Evolutionary conservation across 2,113 vertebrate genomes (phyloP), one percentile per base, ranked within the genome.

Genomic region (Calidris pygmaea): DNA sequence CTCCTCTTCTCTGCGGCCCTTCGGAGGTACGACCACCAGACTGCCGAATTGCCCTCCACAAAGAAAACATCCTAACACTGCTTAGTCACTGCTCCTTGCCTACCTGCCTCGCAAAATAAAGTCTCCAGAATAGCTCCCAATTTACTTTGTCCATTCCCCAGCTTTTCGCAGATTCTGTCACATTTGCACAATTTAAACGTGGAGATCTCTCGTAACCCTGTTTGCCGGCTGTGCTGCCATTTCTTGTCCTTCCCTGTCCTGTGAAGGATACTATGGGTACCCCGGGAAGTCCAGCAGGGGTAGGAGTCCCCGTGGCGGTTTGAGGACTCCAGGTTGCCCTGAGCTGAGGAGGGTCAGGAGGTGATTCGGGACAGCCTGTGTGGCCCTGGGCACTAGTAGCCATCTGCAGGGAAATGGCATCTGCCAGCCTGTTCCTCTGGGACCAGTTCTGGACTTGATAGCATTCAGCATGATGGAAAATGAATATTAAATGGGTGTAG

Each of bases 331-430:
- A 26, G 24, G 27, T 65, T 92, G 30, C 24, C 78, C 27, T 62
- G 53, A n/a, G 35, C 7, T 80, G 50, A 37, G 24, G 48, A 76
- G 35, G n/a, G 30, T 14, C 52, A 68, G n/a, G 73, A 79, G 62
- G 24, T 79, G 65, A 27, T 60, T 93, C 0, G 0, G 82, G 50
- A 34, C 23, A 58, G n/a, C 1, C 1, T 52, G 32, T 48, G 23
- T 67, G 50, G 71, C 19, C 22, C 26, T 0, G 1, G 39, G 23
- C 35, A 65, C 4, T 1, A 5, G 17, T 12, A 78, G 13, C 43
- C 48, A 50, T n/a, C 77, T 66, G 35, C 0, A 3, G 45, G 84
- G 87, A 80, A 58, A 34, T 21, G 34, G 30, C 45, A 63, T 14
- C 74, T 67, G 23, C 24, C 65, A 91, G 43, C 34, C 17, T 60